A percentile compares a stretch with the other conserved stretches of the same genome.
phyloP scores from a whole-genome alignment of 2,888 invertebrate species.

The Spilarctia lutea region DNA sequence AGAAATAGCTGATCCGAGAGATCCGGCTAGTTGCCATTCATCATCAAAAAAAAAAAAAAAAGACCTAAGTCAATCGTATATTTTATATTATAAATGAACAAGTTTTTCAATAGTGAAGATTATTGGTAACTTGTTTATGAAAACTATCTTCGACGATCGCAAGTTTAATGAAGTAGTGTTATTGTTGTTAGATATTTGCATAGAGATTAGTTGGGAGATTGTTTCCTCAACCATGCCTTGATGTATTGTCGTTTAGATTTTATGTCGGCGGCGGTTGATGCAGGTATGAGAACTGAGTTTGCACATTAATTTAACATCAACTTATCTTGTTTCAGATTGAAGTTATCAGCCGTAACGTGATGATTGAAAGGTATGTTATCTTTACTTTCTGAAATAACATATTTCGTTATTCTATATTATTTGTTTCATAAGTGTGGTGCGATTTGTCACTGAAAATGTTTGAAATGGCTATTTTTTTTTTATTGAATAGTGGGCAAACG shows the following conservation, averaged over 20 bases:
- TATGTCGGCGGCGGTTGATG: constrained; percentile 35
- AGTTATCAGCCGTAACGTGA: constrained; percentile 23
- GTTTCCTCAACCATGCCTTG: constrained; percentile 62
- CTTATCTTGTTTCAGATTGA: constrained; percentile 42
- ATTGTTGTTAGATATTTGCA: constrained; percentile 74
- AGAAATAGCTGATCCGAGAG: no score
- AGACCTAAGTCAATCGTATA: not conserved
- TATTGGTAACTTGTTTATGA: constrained; percentile 40
- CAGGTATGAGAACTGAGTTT: constrained; percentile 17
- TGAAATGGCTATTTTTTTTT: not conserved
- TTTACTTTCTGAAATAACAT: not conserved
- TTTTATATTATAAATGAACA: not conserved
- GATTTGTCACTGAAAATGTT: not conserved
- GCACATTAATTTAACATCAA: constrained; percentile 9
- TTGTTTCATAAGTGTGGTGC: not conserved
- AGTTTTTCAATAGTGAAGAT: not conserved
- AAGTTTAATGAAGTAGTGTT: constrained; percentile 54
- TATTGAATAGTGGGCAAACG: no score
- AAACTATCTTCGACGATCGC: constrained; percentile 51
- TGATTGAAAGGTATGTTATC: constrained; percentile 38
- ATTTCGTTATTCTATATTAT: not conserved
- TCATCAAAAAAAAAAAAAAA: no score
- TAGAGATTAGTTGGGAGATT: constrained; percentile 76
- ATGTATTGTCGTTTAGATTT: constrained; percentile 56
- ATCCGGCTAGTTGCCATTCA: no score